Conservation (phyloP, 1,140 invertebrate species). For the Idris sp. region DNA sequence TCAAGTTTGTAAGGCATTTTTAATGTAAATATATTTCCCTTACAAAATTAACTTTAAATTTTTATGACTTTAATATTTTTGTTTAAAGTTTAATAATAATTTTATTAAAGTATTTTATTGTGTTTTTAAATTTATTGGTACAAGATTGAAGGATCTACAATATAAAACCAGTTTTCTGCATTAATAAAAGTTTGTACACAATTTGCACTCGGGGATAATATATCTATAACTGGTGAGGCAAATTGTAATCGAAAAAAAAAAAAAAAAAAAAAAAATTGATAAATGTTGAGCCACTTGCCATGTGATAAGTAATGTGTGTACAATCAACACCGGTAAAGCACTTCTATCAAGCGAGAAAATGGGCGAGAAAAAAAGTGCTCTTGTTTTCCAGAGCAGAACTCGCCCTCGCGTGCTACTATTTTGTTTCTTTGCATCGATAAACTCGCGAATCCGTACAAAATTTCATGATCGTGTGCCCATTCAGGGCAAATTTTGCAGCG, state of each 20-base stretch:
- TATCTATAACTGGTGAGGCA: too few relatives aligned
- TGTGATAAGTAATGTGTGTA: conserved; percentile 22
- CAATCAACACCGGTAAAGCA: conserved; percentile 17
- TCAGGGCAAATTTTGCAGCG: background rate
- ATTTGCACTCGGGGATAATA: too few relatives aligned
- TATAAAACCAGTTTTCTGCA: too few relatives aligned
- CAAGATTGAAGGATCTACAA: too few relatives aligned
- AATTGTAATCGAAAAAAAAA: background rate
- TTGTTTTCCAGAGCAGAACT: conserved; percentile 48
- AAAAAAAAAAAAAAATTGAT: background rate
- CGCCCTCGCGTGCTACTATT: conserved; percentile 16
- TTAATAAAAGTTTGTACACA: too few relatives aligned
- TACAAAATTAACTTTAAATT: too few relatives aligned
- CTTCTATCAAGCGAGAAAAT: conserved; percentile 37
- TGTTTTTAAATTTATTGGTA: too few relatives aligned
- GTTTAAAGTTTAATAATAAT: too few relatives aligned
- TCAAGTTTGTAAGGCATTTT: too few relatives aligned
- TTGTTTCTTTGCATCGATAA: conserved; percentile 7
- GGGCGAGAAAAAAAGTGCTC: conserved; percentile 24
- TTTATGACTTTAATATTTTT: too few relatives aligned
- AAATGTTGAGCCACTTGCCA: conserved; percentile 16
- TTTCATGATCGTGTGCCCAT: conserved; percentile 8
- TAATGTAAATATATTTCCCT: too few relatives aligned
- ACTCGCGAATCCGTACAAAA: background rate
- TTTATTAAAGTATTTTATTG: too few relatives aligned